A percentile compares a stretch with the other conserved stretches of the same genome.
phyloP scores from a whole-genome alignment of 2,797 vertebrate species.

The Scleropages formosus region DNA sequence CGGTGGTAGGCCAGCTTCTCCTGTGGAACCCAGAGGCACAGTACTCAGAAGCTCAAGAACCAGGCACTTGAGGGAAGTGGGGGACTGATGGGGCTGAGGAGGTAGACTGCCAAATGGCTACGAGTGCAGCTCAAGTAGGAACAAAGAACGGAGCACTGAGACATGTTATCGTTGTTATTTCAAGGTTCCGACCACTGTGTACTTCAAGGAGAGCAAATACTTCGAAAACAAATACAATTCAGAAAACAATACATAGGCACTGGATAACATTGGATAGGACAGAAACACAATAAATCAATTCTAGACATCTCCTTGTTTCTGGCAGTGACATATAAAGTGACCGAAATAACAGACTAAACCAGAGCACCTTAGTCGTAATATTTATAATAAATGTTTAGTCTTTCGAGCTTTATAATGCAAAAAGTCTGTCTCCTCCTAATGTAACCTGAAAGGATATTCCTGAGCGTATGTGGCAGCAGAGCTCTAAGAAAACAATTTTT shows the following conservation, averaged over 20 bases:
- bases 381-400: conserved; percentile 28
- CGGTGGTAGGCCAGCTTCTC: conserved; percentile 86
- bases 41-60: neutral
- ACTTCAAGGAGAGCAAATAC: conserved; percentile 1
- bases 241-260: conserved; percentile 9
- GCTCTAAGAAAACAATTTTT: neutral
- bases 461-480: conserved; percentile 18
- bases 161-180: neutral
- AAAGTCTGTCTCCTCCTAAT: conserved; percentile 10
- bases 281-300: conserved; percentile 4
- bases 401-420: conserved; percentile 24
- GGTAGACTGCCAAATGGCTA: conserved; percentile 2
- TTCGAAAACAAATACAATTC: conserved; percentile 7
- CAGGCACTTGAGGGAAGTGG: neutral
- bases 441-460: conserved; percentile 9
- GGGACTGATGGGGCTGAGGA: neutral
- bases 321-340: conserved; percentile 19
- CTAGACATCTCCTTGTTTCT: conserved; percentile 16
- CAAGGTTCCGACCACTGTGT: neutral
- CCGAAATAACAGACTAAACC: conserved; percentile 24
- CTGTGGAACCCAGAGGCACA: conserved; percentile 55
- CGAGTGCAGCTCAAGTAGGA: neutral
- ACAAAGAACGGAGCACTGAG: neutral
- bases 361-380: conserved; percentile 27
- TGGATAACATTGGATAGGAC: neutral